Percentiles rank a stretch among this genome's conserved stretches.
Evolutionary conservation across 1,140 invertebrate genomes (phyloP).

Genomic region (Theocolax elegans): DNA sequence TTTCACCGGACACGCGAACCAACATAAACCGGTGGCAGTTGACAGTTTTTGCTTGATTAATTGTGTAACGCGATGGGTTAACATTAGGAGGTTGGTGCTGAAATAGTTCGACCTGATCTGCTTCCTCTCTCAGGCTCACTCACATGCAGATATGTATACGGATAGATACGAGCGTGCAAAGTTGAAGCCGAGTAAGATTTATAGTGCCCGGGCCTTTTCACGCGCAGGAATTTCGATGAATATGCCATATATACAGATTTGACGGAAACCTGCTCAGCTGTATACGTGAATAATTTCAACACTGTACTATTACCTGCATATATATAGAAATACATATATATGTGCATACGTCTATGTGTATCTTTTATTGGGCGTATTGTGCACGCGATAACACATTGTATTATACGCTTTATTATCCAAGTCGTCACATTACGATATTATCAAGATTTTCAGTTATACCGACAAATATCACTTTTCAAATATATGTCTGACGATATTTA

Average conservation of each 20-base stretch:
- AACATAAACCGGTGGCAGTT: neutral
- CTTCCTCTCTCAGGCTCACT: neutral
- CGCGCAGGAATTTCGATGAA: neutral
- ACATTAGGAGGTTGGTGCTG: neutral
- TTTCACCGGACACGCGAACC: neutral
- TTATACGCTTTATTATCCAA: no score
- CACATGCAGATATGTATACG: neutral
- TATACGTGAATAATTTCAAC: conserved; percentile 5
- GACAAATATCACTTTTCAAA: no score
- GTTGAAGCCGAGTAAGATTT: neutral
- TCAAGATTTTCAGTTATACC: no score
- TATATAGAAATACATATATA: no score
- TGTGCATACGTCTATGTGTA: no score
- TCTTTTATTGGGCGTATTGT: no score
- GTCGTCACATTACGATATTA: no score
- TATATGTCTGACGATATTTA: no score
- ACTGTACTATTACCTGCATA: no score
- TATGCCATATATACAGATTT: neutral
- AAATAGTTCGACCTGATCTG: neutral
- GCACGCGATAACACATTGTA: no score
- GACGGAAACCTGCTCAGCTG: no score
- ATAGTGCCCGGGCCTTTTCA: neutral
- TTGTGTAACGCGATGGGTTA: neutral
- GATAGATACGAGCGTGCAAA: neutral
- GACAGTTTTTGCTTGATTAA: conserved; percentile 30